Conservation (phyloP, 2,888 invertebrate genomes). For the Drosophila engyochracea region DNA sequence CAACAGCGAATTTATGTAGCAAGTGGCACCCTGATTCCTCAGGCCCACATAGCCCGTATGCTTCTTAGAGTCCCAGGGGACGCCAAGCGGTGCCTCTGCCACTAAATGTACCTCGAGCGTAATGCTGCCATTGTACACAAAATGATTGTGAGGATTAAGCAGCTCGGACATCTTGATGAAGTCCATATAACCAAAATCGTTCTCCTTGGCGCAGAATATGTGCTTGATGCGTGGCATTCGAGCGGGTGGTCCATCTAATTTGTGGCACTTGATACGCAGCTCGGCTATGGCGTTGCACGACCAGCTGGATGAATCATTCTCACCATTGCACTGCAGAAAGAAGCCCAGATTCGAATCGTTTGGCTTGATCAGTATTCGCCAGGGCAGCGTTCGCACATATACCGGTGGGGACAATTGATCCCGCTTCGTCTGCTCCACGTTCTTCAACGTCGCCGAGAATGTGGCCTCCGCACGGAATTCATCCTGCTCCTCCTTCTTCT, state of each 20-base stretch:
- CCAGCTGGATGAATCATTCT: constrained; percentile 98
- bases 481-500: constrained; percentile 67
- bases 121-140: constrained; percentile 95
- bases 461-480: constrained; percentile 90
- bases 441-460: constrained; percentile 94
- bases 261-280: constrained; percentile 94
- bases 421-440: constrained; percentile 93
- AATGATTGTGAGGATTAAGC: constrained; percentile 95
- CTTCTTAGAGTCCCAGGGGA: constrained; percentile 99
- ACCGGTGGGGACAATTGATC: constrained; percentile 95
- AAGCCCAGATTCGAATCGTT: constrained; percentile 89
- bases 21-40: constrained; percentile 99
- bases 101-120: constrained; percentile 91
- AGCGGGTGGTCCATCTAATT: constrained; percentile 95
- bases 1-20: constrained; percentile 99
- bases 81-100: constrained; percentile 96
- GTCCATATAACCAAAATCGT: constrained; percentile 98
- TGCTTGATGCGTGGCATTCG: constrained; percentile 94
- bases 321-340: constrained; percentile 98
- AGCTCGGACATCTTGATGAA: constrained; percentile 98
- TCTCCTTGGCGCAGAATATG: constrained; percentile 95
- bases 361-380: constrained; percentile 99
- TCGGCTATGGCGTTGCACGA: constrained; percentile 99
- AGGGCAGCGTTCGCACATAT: constrained; percentile 97
- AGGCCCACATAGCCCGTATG: constrained; percentile 96